Evolutionary conservation across 2,797 vertebrate species (phyloP).

Genomic region (Scomberomorus guttatus): DNA sequence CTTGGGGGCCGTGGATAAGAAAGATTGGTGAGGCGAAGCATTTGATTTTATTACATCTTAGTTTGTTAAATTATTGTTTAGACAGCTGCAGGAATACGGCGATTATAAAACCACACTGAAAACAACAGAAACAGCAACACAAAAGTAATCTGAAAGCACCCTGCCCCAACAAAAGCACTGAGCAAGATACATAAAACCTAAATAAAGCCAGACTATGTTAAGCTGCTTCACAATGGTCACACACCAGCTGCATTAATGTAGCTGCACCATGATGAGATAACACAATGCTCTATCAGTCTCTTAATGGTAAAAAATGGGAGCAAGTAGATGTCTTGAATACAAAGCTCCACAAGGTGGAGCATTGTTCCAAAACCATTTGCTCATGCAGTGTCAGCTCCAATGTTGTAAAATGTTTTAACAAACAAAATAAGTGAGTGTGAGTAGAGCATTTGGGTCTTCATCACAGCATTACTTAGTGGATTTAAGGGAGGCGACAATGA

Average conservation of each 20-base stretch:
- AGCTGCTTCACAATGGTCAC: slow-evolving; percentile 42
- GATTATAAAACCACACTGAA: slow-evolving; percentile 34
- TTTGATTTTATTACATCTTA: neutral
- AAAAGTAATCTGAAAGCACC: slow-evolving; percentile 29
- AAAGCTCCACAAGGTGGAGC: slow-evolving; percentile 62
- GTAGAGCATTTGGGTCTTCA: slow-evolving; percentile 58
- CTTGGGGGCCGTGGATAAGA: neutral
- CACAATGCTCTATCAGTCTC: slow-evolving; percentile 46
- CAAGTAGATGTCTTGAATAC: neutral
- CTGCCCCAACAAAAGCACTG: slow-evolving; percentile 21
- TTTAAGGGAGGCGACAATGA: slow-evolving; percentile 21
- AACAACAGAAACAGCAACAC: slow-evolving; percentile 35
- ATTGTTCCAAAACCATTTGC: slow-evolving; percentile 14
- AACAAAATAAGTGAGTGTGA: slow-evolving; percentile 6
- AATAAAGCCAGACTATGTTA: slow-evolving; percentile 38
- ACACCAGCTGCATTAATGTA: slow-evolving; percentile 52
- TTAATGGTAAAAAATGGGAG: neutral
- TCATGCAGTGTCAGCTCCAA: neutral
- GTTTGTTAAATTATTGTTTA: slow-evolving; percentile 31
- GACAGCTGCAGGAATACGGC: slow-evolving; percentile 4
- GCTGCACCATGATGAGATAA: slow-evolving; percentile 50
- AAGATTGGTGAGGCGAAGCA: slow-evolving; percentile 27
- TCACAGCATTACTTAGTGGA: slow-evolving; percentile 56
- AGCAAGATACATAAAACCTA: slow-evolving; percentile 20
- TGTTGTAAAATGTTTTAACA: slow-evolving; percentile 2